phyloP scores from a whole-genome alignment of 2,888 invertebrate species.

The Leptothorax acervorum region DNA sequence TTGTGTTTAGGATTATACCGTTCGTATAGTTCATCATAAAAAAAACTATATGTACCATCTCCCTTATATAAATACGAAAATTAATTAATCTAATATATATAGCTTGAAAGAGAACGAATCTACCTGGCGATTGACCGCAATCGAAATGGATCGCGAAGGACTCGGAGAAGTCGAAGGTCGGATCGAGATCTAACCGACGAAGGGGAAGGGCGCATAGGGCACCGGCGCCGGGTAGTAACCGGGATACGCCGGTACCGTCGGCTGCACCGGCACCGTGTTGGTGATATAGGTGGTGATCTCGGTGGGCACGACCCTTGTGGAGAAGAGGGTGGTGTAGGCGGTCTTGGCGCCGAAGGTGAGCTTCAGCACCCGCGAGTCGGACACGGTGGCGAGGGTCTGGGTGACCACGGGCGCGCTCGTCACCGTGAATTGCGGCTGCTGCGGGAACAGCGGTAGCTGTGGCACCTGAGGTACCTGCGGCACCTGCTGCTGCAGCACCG shows the following conservation, averaged over 20 bases:
- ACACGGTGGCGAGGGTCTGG: conserved; percentile 92
- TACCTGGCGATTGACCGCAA: neutral
- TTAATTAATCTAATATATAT: conserved; percentile 1
- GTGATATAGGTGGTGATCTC: conserved; percentile 94
- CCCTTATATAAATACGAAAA: neutral
- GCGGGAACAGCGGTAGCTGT: conserved; percentile 87
- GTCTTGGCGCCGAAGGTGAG: conserved; percentile 97
- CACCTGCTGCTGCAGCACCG: conserved; percentile 79
- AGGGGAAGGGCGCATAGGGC: conserved; percentile 91
- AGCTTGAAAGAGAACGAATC: neutral
- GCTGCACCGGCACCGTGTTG: conserved; percentile 91
- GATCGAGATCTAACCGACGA: conserved; percentile 88
- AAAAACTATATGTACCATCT: neutral
- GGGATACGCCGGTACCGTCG: conserved; percentile 89
- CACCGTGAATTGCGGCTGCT: conserved; percentile 90
- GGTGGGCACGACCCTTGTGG: conserved; percentile 93
- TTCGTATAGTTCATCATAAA: neutral
- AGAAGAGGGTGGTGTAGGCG: conserved; percentile 94
- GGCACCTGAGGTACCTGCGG: conserved; percentile 83
- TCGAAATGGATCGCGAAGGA: conserved; percentile 26
- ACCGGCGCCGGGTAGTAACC: conserved; percentile 92
- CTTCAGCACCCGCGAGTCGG: conserved; percentile 93
- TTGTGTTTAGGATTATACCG: neutral
- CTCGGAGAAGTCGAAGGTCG: neutral
- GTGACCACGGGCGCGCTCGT: conserved; percentile 93